Conservation (phyloP, 2,113 vertebrate genomes). For the Amphiprion percula region DNA sequence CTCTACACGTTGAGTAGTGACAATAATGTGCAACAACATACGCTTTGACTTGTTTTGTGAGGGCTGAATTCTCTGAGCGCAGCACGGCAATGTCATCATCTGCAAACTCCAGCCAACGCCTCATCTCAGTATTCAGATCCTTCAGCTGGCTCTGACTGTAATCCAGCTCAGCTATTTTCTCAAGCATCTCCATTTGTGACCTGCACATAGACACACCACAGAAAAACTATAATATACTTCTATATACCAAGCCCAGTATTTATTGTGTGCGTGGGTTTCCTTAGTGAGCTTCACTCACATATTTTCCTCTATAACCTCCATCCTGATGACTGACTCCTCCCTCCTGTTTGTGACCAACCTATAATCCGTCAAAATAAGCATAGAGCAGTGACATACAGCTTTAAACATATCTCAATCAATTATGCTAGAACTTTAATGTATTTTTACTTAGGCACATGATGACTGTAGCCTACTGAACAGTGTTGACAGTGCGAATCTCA, state of each 20-base stretch:
- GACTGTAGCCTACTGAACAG: too few relatives aligned
- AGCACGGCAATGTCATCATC: constrained; percentile 64
- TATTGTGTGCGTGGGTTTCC: background rate
- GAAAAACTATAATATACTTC: background rate
- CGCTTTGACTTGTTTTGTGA: constrained; percentile 66
- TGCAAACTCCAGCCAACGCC: constrained; percentile 61
- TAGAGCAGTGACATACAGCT: too few relatives aligned
- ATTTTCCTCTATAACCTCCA: constrained; percentile 39
- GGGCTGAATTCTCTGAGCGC: constrained; percentile 52
- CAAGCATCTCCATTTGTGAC: constrained; percentile 52
- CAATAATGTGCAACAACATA: constrained; percentile 20
- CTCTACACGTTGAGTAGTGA: background rate
- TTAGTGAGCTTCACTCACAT: constrained; percentile 54
- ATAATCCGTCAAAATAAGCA: too few relatives aligned
- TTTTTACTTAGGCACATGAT: too few relatives aligned
- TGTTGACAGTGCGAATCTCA: too few relatives aligned
- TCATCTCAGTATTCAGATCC: constrained; percentile 60
- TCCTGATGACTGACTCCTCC: constrained; percentile 26
- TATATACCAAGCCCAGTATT: background rate
- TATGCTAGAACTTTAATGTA: too few relatives aligned
- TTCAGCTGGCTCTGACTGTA: constrained; percentile 54
- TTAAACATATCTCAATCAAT: too few relatives aligned
- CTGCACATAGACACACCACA: constrained; percentile 28
- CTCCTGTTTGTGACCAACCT: background rate
- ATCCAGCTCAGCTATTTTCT: constrained; percentile 65